phyloP scores from a whole-genome alignment of 1,140 invertebrate genomes.

The Nasonia giraulti region DNA sequence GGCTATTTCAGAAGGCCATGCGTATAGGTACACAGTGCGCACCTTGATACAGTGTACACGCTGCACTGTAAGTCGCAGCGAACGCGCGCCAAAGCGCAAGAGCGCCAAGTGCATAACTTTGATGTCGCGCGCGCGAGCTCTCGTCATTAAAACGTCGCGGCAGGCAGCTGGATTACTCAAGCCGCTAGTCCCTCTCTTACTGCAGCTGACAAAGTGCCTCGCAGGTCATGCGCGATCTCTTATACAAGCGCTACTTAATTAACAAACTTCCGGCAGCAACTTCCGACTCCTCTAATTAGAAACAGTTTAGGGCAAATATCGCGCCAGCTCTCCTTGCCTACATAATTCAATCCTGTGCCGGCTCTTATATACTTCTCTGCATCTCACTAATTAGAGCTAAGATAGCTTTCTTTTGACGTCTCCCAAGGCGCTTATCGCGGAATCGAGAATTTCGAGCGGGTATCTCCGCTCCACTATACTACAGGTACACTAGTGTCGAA shows the following conservation, averaged over 20 bases:
- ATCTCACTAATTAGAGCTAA: slow-evolving; percentile 33
- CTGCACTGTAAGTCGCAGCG: not conserved
- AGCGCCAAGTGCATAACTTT: not conserved
- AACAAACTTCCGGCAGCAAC: slow-evolving; percentile 44
- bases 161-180: not conserved
- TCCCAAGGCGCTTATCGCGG: not conserved
- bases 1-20: not conserved
- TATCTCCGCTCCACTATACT: not conserved
- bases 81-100: not conserved
- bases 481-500: too few species aligned
- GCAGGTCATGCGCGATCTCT: slow-evolving; percentile 19
- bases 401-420: not conserved
- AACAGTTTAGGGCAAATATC: slow-evolving; percentile 39
- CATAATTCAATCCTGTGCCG: slow-evolving; percentile 14
- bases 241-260: slow-evolving; percentile 42
- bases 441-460: not conserved
- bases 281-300: slow-evolving; percentile 48
- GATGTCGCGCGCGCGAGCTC: slow-evolving; percentile 16
- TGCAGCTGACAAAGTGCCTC: slow-evolving; percentile 28
- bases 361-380: too few species aligned
- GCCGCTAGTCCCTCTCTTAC: not conserved
- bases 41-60: not conserved
- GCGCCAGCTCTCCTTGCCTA: slow-evolving; percentile 3
- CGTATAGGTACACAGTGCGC: not conserved
- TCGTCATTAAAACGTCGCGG: slow-evolving; percentile 34